phyloP scores from a whole-genome alignment of 23 tunicate genomes.

The Trididemnum nubilum region DNA sequence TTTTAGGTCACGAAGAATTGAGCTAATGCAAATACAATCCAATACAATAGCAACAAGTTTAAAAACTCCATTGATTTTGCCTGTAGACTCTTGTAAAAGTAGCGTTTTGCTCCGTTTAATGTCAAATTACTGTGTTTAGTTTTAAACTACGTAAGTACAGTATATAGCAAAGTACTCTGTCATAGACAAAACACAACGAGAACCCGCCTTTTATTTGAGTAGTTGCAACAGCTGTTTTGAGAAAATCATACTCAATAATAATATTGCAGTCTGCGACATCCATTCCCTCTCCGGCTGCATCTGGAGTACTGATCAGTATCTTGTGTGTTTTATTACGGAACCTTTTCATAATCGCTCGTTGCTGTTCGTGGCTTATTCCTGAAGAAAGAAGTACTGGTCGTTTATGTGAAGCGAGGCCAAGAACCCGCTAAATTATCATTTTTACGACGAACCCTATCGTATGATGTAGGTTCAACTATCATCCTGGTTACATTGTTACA shows the following conservation, averaged over 20 bases:
- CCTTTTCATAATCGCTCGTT: conserved; percentile 10
- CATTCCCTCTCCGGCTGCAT: conserved; percentile 63
- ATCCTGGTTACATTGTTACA: too few relatives aligned
- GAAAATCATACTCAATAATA: conserved; percentile 51
- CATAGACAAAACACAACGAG: background rate
- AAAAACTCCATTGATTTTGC: too few relatives aligned
- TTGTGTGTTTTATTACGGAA: conserved; percentile 29
- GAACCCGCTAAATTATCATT: too few relatives aligned
- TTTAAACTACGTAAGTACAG: background rate
- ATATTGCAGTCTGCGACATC: conserved; percentile 54
- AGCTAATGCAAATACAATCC: too few relatives aligned
- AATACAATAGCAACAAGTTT: too few relatives aligned
- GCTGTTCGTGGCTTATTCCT: conserved; percentile 17
- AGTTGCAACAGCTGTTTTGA: conserved; percentile 27
- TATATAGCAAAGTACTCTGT: background rate
- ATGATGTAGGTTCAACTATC: too few relatives aligned
- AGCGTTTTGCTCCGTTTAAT: too few relatives aligned
- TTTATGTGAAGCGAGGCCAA: too few relatives aligned
- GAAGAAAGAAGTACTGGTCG: too few relatives aligned
- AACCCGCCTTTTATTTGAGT: conserved; percentile 34
- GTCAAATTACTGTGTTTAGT: background rate
- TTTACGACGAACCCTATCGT: too few relatives aligned
- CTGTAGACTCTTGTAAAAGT: too few relatives aligned
- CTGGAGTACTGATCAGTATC: conserved; percentile 53
- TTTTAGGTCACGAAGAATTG: too few relatives aligned